These are phyloP conservation scores for Buathra laborator DNA, from an alignment of 2,888 invertebrate genomes.

Conservation along the genomic window DNA sequence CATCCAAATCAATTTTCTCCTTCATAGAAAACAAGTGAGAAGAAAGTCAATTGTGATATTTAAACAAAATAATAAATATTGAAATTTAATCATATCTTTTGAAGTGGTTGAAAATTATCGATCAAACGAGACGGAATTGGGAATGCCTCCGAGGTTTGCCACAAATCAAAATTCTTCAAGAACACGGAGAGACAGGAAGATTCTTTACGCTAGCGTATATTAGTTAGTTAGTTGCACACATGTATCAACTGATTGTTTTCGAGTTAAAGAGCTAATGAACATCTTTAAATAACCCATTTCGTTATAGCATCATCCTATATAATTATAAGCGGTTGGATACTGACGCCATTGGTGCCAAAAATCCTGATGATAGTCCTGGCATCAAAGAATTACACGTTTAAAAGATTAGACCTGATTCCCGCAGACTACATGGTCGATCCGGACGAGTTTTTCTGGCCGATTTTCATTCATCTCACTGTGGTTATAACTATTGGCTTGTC, in stretches of 20 bases:
- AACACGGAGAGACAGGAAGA: background rate
- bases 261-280: background rate
- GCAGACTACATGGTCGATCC: conserved; percentile 6
- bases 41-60: background rate
- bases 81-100: background rate
- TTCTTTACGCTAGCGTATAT: background rate
- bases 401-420: background rate
- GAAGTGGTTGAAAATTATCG: background rate
- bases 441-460: background rate
- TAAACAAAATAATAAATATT: background rate
- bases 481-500: background rate
- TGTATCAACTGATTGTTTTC: background rate
- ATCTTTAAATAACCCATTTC: background rate
- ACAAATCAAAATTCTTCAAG: background rate
- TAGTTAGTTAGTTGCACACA: background rate
- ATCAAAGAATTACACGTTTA: background rate
- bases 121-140: background rate
- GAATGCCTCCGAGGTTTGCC: background rate
- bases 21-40: background rate
- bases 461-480: background rate
- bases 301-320: background rate
- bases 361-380: background rate
- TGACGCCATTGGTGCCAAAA: background rate
- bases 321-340: background rate
- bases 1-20: background rate